These are phyloP conservation scores for Cheilosia vernalis DNA, from an alignment of 2,888 invertebrate genomes.

Conservation along the genomic window DNA sequence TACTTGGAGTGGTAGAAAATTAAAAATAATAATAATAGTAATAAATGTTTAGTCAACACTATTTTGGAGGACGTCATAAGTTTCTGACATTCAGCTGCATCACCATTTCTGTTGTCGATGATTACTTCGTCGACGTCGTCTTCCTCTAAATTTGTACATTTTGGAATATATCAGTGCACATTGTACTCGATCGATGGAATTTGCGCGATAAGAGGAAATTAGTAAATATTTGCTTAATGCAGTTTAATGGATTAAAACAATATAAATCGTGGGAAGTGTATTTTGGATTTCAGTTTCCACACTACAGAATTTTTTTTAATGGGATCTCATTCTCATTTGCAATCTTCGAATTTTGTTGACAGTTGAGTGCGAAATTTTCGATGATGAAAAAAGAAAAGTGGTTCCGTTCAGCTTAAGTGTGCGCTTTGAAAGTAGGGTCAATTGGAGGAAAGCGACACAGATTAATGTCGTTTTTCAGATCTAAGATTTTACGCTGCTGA, in stretches of 20 bases:
- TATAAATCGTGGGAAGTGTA: slow-evolving; percentile 8
- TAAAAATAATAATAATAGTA: slow-evolving; percentile 50
- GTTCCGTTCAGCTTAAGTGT: slow-evolving; percentile 8
- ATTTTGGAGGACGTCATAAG: slow-evolving; percentile 72
- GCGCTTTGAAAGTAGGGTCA: no score
- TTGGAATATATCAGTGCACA: slow-evolving; percentile 66
- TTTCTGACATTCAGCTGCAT: slow-evolving; percentile 69
- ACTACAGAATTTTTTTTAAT: slow-evolving; percentile 56
- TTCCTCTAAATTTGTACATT: slow-evolving; percentile 71
- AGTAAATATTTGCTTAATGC: slow-evolving; percentile 11
- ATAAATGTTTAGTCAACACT: slow-evolving; percentile 70
- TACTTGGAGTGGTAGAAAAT: slow-evolving; percentile 33
- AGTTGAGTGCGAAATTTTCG: slow-evolving; percentile 51
- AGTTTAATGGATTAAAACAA: slow-evolving; percentile 5
- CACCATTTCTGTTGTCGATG: slow-evolving; percentile 66
- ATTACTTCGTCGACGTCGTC: slow-evolving; percentile 59
- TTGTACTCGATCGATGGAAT: slow-evolving; percentile 69
- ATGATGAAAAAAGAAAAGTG: slow-evolving; percentile 37
- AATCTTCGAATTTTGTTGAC: slow-evolving; percentile 67
- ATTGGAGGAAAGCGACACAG: no score
- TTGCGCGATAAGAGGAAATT: slow-evolving; percentile 43
- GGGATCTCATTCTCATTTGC: slow-evolving; percentile 57
- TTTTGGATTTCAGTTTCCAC: slow-evolving; percentile 41
- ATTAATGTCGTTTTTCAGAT: no score
- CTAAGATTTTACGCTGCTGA: no score